phyloP scores from a whole-genome alignment of 2,113 vertebrate genomes.

The Electrona antarctica region DNA sequence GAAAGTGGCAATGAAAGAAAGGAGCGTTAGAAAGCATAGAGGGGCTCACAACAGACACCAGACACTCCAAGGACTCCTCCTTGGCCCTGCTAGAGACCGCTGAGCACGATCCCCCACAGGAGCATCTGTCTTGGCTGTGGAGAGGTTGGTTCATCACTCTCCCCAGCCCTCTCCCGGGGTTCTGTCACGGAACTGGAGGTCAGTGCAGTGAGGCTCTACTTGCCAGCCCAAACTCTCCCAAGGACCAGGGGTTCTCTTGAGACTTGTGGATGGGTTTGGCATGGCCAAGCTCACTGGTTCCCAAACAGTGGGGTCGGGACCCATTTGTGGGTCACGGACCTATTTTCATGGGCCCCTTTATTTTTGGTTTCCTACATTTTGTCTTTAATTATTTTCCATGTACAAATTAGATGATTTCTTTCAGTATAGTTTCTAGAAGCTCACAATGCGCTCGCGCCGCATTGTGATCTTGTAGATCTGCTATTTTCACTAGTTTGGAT shows the following conservation, averaged over 20 bases:
- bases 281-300: not conserved
- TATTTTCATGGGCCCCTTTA: no score
- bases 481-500: no score
- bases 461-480: no score
- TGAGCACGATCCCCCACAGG: conserved; percentile 16
- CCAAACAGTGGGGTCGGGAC: no score
- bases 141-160: conserved; percentile 6
- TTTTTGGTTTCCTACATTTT: no score
- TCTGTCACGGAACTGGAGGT: not conserved
- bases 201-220: conserved; percentile 3
- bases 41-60: conserved; percentile 23
- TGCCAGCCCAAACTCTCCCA: not conserved
- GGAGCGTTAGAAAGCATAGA: not conserved
- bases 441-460: no score
- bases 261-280: conserved; percentile 20
- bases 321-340: no score
- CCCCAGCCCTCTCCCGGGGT: not conserved
- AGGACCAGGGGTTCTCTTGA: not conserved
- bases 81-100: conserved; percentile 15
- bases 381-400: no score
- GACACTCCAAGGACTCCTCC: conserved; percentile 34
- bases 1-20: not conserved
- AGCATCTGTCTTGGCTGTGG: conserved; percentile 33
- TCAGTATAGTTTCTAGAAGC: no score
- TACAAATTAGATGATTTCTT: no score